Evolutionary conservation across 2,888 invertebrate species (phyloP).

Genomic region (Ferdinandea cuprea): DNA sequence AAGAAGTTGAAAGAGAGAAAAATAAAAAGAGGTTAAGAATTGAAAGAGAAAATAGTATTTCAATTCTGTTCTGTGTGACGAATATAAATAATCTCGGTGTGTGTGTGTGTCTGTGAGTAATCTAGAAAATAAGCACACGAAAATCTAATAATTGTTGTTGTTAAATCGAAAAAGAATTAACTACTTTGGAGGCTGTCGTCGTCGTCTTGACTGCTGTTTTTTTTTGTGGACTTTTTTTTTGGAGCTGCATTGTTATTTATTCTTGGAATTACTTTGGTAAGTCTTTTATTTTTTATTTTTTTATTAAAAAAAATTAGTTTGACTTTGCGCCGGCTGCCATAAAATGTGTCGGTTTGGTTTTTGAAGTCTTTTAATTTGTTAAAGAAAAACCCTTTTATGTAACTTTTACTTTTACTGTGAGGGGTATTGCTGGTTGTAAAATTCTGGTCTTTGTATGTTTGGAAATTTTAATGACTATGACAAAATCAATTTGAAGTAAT

Average conservation of each 20-base stretch:
- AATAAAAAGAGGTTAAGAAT: slow-evolving; percentile 15
- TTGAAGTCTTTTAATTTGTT: not conserved
- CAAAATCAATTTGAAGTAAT: slow-evolving; percentile 15
- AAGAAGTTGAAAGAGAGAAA: slow-evolving; percentile 21
- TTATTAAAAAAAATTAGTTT: not conserved
- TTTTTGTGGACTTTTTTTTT: not conserved
- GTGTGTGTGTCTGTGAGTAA: slow-evolving; percentile 20
- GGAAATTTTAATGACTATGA: not conserved
- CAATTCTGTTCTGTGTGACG: slow-evolving; percentile 56
- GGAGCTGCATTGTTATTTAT: slow-evolving; percentile 52
- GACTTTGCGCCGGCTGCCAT: not conserved
- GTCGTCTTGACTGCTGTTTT: not conserved
- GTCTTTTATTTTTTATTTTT: slow-evolving; percentile 19
- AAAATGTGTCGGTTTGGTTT: slow-evolving; percentile 12
- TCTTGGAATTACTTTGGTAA: slow-evolving; percentile 66
- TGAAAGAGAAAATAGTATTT: slow-evolving; percentile 50
- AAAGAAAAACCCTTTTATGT: slow-evolving; percentile 19
- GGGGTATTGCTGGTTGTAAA: not conserved
- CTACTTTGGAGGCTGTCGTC: not conserved
- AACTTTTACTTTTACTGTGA: slow-evolving; percentile 33
- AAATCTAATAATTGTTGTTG: no score
- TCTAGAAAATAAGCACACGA: slow-evolving; percentile 20
- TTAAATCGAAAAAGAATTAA: slow-evolving; percentile 31
- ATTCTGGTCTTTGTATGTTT: not conserved
- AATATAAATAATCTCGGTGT: slow-evolving; percentile 56